Conservation (phyloP, 2,113 vertebrate genomes). For the Delphinus delphis region DNA sequence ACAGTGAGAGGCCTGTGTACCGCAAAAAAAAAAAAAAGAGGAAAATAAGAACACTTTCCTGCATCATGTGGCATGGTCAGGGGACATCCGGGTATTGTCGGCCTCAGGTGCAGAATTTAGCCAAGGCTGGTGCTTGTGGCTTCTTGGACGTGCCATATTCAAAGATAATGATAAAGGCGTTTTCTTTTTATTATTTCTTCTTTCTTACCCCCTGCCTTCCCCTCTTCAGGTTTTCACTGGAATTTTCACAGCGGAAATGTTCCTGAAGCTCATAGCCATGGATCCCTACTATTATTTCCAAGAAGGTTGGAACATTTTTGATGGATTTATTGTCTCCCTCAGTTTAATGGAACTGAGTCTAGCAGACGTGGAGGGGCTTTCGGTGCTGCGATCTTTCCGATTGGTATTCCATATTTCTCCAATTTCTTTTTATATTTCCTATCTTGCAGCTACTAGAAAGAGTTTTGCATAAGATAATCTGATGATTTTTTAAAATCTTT, state of each 20-base stretch:
- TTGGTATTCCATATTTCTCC: constrained; percentile 87
- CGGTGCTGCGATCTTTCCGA: constrained; percentile 98
- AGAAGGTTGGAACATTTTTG: constrained; percentile 99
- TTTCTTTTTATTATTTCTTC: constrained; percentile 28
- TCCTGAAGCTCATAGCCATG: constrained; percentile 97
- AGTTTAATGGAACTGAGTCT: constrained; percentile 97
- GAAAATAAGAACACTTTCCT: background rate
- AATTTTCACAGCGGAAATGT: constrained; percentile 99
- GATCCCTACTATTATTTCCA: constrained; percentile 99
- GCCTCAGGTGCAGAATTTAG: background rate
- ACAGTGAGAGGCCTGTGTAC: no score
- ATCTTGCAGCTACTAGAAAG: background rate
- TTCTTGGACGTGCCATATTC: background rate
- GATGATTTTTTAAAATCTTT: background rate
- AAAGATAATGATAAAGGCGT: constrained; percentile 17
- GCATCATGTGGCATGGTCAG: background rate
- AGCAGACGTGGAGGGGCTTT: constrained; percentile 95
- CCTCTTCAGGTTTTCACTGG: constrained; percentile 94
- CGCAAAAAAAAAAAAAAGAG: background rate
- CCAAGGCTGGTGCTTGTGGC: background rate
- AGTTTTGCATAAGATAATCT: background rate
- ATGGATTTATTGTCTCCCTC: constrained; percentile 97
- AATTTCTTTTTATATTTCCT: constrained; percentile 25
- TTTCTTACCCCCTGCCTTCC: constrained; percentile 42
- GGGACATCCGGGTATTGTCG: background rate